Evolutionary conservation across 2,888 invertebrate species (phyloP).

Genomic region (Hylaea fasciaria): DNA sequence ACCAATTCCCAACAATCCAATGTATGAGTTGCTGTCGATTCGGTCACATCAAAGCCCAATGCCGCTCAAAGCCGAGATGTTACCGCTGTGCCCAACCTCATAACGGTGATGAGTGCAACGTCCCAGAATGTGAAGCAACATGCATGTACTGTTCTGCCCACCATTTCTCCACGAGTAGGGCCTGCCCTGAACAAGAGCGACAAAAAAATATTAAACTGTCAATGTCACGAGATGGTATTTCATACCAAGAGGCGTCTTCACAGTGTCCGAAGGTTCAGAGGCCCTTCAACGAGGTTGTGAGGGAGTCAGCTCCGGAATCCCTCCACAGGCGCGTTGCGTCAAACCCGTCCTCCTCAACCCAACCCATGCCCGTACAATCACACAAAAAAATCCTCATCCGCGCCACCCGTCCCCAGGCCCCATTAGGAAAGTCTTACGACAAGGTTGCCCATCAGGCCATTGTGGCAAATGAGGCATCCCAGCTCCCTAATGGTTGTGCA

Average conservation of each 20-base stretch:
- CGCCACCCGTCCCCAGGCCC: too few relatives aligned
- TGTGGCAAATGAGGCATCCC: too few relatives aligned
- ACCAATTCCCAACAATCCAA: slow-evolving; percentile 9
- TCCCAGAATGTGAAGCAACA: slow-evolving; percentile 7
- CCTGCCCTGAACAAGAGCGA: slow-evolving; percentile 35
- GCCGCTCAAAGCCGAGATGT: slow-evolving; percentile 41
- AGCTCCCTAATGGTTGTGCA: too few relatives aligned
- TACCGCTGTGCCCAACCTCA: slow-evolving; percentile 34
- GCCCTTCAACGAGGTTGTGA: too few relatives aligned
- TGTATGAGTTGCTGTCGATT: slow-evolving; percentile 37
- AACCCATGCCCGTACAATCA: too few relatives aligned
- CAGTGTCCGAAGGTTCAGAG: too few relatives aligned
- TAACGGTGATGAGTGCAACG: slow-evolving; percentile 24
- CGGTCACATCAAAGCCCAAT: slow-evolving; percentile 39
- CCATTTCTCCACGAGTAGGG: slow-evolving; percentile 31
- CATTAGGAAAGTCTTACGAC: too few relatives aligned
- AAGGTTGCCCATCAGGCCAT: too few relatives aligned
- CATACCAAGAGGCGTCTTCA: slow-evolving; percentile 33
- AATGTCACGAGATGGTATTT: slow-evolving; percentile 37
- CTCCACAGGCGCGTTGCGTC: too few relatives aligned
- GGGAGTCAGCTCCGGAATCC: too few relatives aligned
- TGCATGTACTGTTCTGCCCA: slow-evolving; percentile 32
- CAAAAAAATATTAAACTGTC: slow-evolving; percentile 37
- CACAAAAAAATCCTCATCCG: too few relatives aligned
- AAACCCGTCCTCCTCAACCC: too few relatives aligned